These are phyloP conservation scores for Emydocephalus ijimae DNA, from an alignment of 2,113 vertebrate species.

Conservation along the genomic window DNA sequence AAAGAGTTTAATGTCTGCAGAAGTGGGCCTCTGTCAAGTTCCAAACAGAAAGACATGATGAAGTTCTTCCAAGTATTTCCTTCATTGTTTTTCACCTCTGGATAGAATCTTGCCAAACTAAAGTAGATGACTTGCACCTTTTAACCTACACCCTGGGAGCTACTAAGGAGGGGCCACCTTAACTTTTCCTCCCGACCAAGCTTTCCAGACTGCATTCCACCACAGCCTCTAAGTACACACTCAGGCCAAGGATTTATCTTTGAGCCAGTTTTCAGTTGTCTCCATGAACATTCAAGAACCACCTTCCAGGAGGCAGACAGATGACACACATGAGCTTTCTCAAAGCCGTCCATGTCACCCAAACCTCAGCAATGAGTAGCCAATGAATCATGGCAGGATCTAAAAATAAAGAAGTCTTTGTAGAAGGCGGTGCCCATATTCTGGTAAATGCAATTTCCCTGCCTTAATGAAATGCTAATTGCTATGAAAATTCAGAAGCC, in stretches of 20 bases:
- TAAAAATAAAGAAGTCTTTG: slow-evolving; percentile 57
- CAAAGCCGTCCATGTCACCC: not conserved
- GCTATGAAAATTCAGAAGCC: slow-evolving; percentile 59
- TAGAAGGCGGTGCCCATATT: slow-evolving; percentile 56
- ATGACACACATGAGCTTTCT: not conserved
- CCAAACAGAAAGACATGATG: not conserved
- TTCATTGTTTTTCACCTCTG: not conserved
- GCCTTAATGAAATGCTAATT: slow-evolving; percentile 75
- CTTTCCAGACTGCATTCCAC: not conserved
- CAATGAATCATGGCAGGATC: slow-evolving; percentile 60
- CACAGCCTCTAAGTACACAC: not conserved
- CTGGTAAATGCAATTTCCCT: slow-evolving; percentile 67
- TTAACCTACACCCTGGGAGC: not conserved
- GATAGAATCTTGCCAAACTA: not conserved
- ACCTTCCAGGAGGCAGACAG: not conserved
- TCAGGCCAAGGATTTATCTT: not conserved
- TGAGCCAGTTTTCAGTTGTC: not conserved
- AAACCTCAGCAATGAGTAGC: slow-evolving; percentile 47
- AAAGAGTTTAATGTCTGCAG: not conserved
- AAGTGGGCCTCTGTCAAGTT: not conserved
- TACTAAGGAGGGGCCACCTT: not conserved
- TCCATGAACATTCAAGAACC: not conserved
- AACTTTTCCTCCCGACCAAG: too few relatives aligned
- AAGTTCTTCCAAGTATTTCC: not conserved
- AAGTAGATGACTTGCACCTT: not conserved